phyloP scores from a whole-genome alignment of 2,113 vertebrate species.

The Gobio gobio region DNA sequence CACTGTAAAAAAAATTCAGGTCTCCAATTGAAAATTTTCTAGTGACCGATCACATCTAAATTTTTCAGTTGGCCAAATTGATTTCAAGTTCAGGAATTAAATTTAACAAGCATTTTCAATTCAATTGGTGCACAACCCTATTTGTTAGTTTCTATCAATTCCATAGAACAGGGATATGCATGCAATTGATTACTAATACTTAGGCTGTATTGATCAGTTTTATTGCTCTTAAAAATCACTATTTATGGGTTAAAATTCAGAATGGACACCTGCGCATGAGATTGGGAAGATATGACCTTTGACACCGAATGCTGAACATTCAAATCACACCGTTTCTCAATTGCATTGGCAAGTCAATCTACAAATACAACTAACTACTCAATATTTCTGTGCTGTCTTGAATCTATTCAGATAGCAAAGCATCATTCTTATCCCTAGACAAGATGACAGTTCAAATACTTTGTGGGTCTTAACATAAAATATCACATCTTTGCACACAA shows the following conservation, averaged over 20 bases:
- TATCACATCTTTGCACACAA: constrained; percentile 52
- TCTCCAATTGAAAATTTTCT: no score
- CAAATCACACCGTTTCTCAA: not conserved
- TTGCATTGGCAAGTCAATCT: not conserved
- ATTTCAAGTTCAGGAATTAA: not conserved
- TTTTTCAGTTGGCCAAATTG: no score
- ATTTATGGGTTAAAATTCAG: constrained; percentile 9
- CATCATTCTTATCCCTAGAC: not conserved
- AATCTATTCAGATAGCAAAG: not conserved
- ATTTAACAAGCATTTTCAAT: not conserved
- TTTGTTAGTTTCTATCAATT: not conserved
- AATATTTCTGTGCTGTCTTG: not conserved
- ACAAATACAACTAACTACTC: not conserved
- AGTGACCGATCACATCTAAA: no score
- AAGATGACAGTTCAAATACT: not conserved
- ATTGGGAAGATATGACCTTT: constrained; percentile 13
- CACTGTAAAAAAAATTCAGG: no score
- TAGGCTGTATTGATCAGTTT: constrained; percentile 24
- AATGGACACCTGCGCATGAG: not conserved
- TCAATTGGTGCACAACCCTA: not conserved
- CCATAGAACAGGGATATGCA: not conserved
- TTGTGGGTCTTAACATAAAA: constrained; percentile 19
- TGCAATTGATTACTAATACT: not conserved
- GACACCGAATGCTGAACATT: not conserved
- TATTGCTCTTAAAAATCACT: constrained; percentile 31